phyloP scores from a whole-genome alignment of 2,888 invertebrate species.

The Proisotoma minuta region DNA sequence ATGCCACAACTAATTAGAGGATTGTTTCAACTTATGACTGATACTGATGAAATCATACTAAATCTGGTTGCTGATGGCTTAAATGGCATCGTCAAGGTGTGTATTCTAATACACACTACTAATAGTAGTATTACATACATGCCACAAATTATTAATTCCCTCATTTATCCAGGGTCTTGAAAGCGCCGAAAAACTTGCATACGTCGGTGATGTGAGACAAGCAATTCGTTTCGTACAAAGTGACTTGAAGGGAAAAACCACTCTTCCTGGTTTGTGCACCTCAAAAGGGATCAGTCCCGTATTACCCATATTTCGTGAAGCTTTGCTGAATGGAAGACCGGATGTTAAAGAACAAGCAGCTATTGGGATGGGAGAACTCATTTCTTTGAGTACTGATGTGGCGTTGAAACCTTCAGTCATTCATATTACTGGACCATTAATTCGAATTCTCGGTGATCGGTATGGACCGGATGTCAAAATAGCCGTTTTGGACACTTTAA shows the following conservation, averaged over 20 bases:
- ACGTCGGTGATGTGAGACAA: conserved; percentile 84
- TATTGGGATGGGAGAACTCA: conserved; percentile 78
- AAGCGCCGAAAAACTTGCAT: conserved; percentile 74
- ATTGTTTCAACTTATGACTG: conserved; percentile 77
- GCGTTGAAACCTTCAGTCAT: conserved; percentile 93
- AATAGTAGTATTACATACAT: conserved; percentile 1
- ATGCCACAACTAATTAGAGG: conserved; percentile 83
- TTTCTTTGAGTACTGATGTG: conserved; percentile 74
- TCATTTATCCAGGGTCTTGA: conserved; percentile 63
- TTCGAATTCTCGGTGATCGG: conserved; percentile 92
- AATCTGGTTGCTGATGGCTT: conserved; percentile 89
- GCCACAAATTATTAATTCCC: not conserved
- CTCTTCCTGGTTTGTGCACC: conserved; percentile 82
- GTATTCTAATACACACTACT: not conserved
- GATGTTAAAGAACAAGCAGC: conserved; percentile 95
- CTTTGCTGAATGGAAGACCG: conserved; percentile 88
- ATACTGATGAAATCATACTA: conserved; percentile 72
- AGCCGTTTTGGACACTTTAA: conserved; percentile 89
- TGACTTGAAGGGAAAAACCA: conserved; percentile 66
- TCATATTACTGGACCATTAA: conserved; percentile 94
- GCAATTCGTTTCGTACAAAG: conserved; percentile 85
- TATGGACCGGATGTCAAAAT: conserved; percentile 92
- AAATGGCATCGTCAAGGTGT: conserved; percentile 71
- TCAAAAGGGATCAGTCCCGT: conserved; percentile 92
- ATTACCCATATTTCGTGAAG: conserved; percentile 90